These are phyloP conservation scores for Microctenopoma steveboyesi DNA, from an alignment of 2,797 vertebrate species.

Conservation along the genomic window DNA sequence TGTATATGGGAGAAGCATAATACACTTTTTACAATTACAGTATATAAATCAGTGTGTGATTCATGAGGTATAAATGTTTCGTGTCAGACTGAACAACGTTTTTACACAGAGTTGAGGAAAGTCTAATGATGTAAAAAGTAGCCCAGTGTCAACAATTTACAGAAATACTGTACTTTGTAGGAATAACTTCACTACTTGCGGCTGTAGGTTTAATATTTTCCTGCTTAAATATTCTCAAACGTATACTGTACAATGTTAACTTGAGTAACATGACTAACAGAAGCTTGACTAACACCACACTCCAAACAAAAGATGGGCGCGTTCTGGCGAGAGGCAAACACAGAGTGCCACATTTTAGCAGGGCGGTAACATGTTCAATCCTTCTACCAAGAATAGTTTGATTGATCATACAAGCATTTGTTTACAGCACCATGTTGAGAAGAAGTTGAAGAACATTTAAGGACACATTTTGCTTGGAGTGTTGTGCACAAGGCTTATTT, in stretches of 20 bases:
- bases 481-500: not conserved
- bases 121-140: not conserved
- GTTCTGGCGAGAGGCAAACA: not conserved
- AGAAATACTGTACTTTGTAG: not conserved
- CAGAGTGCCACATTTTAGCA: not conserved
- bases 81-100: conserved; percentile 14
- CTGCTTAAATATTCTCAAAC: not conserved
- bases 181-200: conserved; percentile 6
- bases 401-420: not conserved
- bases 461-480: not conserved
- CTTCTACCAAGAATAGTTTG: not conserved
- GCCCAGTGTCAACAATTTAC: not conserved
- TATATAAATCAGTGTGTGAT: conserved; percentile 3
- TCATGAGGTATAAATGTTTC: conserved; percentile 46
- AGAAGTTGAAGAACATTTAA: not conserved
- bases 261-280: not conserved
- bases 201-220: conserved; percentile 4
- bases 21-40: not conserved
- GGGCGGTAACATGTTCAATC: no score
- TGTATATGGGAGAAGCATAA: conserved; percentile 5
- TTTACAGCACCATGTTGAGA: conserved; percentile 2
- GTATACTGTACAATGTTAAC: not conserved
- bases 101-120: not conserved
- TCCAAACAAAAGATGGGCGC: conserved; percentile 4
- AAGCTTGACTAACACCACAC: not conserved